phyloP scores from a whole-genome alignment of 2,888 invertebrate genomes.

The Cataglyphis cursor region DNA sequence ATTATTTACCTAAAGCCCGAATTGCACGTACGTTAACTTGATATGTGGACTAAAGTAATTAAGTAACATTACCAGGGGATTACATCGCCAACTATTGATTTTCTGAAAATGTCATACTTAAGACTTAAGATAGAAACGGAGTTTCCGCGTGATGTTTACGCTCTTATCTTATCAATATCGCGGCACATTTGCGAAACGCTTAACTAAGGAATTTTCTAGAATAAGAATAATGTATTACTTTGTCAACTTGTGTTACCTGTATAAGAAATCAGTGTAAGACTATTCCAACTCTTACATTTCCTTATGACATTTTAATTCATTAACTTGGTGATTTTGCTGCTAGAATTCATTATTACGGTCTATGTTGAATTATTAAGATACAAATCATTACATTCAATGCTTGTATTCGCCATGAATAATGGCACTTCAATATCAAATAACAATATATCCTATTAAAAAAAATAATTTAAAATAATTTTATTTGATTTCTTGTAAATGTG shows the following conservation, averaged over 20 bases:
- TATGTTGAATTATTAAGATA: slow-evolving; percentile 5
- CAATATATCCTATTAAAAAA: background rate
- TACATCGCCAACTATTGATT: slow-evolving; percentile 23
- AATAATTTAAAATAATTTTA: background rate
- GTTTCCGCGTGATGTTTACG: slow-evolving; percentile 15
- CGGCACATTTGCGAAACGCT: slow-evolving; percentile 4
- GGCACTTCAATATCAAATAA: background rate
- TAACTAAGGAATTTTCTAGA: slow-evolving; percentile 16
- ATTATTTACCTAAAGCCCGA: slow-evolving; percentile 38
- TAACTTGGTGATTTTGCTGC: slow-evolving; percentile 1
- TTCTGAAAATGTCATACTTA: slow-evolving; percentile 37
- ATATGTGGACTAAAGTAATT: slow-evolving; percentile 20
- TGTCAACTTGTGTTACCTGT: background rate
- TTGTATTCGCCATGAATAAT: background rate
- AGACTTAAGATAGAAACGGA: slow-evolving; percentile 3
- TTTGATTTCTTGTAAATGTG: background rate
- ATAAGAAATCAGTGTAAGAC: slow-evolving; percentile 8
- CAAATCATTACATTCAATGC: background rate
- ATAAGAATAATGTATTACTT: slow-evolving; percentile 33
- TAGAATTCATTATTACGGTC: slow-evolving; percentile 12
- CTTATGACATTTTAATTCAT: slow-evolving; percentile 40
- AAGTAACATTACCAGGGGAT: slow-evolving; percentile 23
- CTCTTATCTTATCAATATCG: slow-evolving; percentile 44
- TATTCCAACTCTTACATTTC: background rate
- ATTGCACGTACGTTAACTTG: slow-evolving; percentile 15